A percentile compares a stretch with the other conserved stretches of the same genome.
Conservation (phyloP, 2,797 vertebrate species). For the Rhinoraja longicauda region DNA sequence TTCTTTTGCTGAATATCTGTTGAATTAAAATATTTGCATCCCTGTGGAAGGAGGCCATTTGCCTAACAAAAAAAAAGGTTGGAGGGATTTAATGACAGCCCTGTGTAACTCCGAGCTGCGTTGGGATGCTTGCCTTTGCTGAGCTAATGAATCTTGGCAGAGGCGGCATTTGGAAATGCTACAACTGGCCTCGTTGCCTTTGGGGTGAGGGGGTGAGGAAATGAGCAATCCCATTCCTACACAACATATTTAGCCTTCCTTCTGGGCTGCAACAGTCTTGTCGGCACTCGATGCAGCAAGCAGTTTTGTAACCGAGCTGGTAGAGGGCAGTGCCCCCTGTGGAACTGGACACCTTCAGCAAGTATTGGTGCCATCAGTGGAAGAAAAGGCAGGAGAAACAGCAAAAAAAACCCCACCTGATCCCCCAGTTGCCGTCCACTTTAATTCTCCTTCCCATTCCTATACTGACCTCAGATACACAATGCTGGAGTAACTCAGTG, state of each 20-base stretch:
- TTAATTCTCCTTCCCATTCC: too few relatives aligned
- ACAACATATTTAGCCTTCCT: background rate
- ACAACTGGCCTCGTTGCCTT: background rate
- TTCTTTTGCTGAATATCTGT: background rate
- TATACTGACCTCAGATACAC: rapidly evolving
- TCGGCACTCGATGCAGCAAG: background rate
- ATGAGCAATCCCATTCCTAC: background rate
- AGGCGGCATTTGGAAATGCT: background rate
- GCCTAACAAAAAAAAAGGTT: background rate
- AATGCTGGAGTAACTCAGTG: too few relatives aligned
- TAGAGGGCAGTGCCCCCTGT: background rate
- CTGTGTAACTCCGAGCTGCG: background rate
- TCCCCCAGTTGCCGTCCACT: too few relatives aligned
- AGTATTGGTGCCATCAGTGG: background rate
- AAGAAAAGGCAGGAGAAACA: background rate
- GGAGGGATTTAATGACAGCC: background rate
- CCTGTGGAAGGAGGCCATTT: background rate
- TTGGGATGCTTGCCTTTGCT: background rate
- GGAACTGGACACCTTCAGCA: background rate
- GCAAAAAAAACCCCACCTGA: background rate
- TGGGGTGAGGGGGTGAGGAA: background rate
- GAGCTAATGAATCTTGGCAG: background rate
- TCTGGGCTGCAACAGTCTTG: background rate
- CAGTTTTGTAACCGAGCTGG: background rate
- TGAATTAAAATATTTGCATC: background rate